Evolutionary conservation across 30 jellyfish, hydroid and myxozoan species (phyloP), one percentile per base, ranked within the genome.

Genomic region (Aurelia sp.): DNA sequence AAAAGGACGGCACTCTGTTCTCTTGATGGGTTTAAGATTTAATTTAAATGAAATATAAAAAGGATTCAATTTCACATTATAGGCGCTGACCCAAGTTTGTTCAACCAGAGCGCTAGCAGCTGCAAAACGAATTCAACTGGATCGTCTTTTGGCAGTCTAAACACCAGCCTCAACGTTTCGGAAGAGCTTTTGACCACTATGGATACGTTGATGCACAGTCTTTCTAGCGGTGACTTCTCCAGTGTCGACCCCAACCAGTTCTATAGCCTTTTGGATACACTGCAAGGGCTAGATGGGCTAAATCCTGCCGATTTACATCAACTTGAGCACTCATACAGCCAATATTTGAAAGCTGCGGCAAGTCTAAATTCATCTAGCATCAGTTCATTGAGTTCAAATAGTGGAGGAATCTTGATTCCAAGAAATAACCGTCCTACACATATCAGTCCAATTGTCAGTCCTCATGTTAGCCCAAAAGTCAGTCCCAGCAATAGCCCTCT

Each of bases 161-260:
- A 76, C 61, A 27, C 75, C n/a, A 53, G 80, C n/a, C 31, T 47
- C 51, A 21, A 52, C 55, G 52, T 64, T 20, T 78, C 89, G 24
- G 91, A 86, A 50, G 98, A 93, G 22, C 63, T 93, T 75, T 27
- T 93, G 69, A 60, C 81, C 11, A 93, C 98, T 15, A 93, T 93
- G 98, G 98, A 93, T 48, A 72, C 97, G 16, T 63, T 93, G 65
- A 93, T 93, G 98, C 84, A 74, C 64, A 93, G 98, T 55, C 88
- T 93, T 87, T 51, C 80, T 33, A 79, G 96, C 48, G 98, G 98
- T 17, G 96, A 93, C 44, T 93, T 96, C 72, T 67, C 90, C 15
- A 57, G 80, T 44, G 90, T 93, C 31, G 77, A 89, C 65, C 97
- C 97, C 11, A 88, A 84, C 75, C 97, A 93, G 90, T 93, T 93